A percentile compares a stretch with the other conserved stretches of the same genome.
These are phyloP conservation scores for Neomonachus schauinslandi DNA, from an alignment of 2,113 vertebrate genomes.

Conservation along the genomic window DNA sequence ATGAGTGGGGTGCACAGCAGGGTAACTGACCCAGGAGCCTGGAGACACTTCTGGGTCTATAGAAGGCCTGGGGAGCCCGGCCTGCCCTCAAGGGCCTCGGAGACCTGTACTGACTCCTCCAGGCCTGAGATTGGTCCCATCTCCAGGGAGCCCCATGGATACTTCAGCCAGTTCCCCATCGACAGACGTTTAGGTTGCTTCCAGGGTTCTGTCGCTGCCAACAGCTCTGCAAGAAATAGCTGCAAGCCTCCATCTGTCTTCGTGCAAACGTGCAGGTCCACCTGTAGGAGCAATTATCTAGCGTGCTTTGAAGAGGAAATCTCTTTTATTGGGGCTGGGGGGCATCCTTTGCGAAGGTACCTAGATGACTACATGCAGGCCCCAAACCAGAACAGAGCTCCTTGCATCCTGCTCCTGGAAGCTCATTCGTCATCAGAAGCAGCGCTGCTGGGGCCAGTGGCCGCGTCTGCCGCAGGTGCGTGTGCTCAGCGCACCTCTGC, in stretches of 20 bases:
- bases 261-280: background rate
- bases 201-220: fast-evolving
- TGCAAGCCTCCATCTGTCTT: fast-evolving
- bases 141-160: fast-evolving
- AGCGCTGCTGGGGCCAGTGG: fast-evolving
- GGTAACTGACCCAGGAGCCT: background rate
- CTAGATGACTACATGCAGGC: fast-evolving
- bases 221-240: background rate
- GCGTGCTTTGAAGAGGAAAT: background rate
- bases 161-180: background rate
- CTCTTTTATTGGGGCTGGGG: fast-evolving
- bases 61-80: background rate
- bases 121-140: background rate
- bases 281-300: fast-evolving
- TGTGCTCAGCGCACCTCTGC: background rate
- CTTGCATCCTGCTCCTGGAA: fast-evolving
- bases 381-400: background rate
- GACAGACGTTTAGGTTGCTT: background rate
- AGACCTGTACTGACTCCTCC: background rate
- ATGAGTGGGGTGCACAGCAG: fast-evolving
- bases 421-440: background rate
- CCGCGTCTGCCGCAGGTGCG: fast-evolving
- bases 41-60: background rate
- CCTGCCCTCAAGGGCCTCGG: background rate
- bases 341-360: fast-evolving